These are phyloP conservation scores for Itoplectis maculator DNA, from an alignment of 2,888 invertebrate genomes.

Conservation along the genomic window DNA sequence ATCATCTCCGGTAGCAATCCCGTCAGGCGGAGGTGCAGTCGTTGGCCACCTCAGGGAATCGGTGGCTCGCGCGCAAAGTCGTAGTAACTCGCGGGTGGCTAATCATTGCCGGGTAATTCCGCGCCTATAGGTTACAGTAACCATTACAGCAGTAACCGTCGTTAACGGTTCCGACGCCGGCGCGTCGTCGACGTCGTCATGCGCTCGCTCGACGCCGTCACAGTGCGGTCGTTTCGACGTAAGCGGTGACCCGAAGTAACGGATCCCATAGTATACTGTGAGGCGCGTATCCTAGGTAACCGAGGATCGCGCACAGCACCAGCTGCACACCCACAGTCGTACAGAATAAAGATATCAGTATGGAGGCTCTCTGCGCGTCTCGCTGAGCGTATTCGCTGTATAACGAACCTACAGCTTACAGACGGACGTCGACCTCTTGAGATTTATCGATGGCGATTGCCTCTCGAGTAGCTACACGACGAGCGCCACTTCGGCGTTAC, in stretches of 20 bases:
- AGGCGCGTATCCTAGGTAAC: constrained; percentile 12
- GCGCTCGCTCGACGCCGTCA: constrained; percentile 3
- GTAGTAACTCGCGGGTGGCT: not conserved
- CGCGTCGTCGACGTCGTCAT: constrained; percentile 4
- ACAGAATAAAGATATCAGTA: not conserved
- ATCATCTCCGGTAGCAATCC: not conserved
- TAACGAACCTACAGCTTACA: not conserved
- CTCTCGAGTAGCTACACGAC: not conserved
- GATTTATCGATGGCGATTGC: constrained; percentile 39
- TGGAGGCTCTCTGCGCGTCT: constrained; percentile 2
- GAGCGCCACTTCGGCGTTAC: not conserved
- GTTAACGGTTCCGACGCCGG: constrained; percentile 8
- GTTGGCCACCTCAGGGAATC: not conserved
- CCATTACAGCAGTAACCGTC: not conserved
- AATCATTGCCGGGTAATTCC: not conserved
- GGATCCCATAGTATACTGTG: not conserved
- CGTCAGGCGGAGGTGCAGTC: not conserved
- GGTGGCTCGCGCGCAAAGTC: not conserved
- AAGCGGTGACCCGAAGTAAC: constrained; percentile 46
- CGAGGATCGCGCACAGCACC: not conserved
- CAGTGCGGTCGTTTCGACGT: not conserved
- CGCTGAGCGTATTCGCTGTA: not conserved
- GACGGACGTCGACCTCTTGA: not conserved
- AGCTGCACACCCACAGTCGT: too few relatives aligned
- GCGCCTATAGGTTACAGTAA: not conserved